Base-by-base conservation (phyloP, 2,888 invertebrate species). In the Cremastinae sp. region DNA sequence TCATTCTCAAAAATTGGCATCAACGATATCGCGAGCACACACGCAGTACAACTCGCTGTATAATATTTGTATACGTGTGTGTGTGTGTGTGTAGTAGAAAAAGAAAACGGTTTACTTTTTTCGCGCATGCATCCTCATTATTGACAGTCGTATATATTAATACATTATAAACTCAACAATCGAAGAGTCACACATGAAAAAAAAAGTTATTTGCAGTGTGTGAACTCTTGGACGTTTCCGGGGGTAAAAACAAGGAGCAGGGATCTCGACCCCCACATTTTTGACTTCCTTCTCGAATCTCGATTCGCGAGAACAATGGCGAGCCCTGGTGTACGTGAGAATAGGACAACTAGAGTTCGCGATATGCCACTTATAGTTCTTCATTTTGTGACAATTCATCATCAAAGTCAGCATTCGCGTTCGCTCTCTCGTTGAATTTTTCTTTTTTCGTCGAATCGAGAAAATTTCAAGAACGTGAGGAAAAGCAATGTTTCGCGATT, bases 321-420 rank as follows among this genome's bases (percentile, higher is more conserved):
- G 35, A 37, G 9, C 18, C 37, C n/a, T n/a, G n/a, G n/a, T 37
- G n/a, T 9, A 8, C 20, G 37, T 14, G 12, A 47, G n/a, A 37
- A 51, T 28, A 62, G 18, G 53, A 70, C 28, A 35, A 61, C 35
- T 70, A 51, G 16, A 41, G 51, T 59, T 43, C 59, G 41, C 58
- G 41, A 59, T 59, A 51, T 70, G 59, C 2, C 58, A 41, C 28
- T 47, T 22, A 22, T 51, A 28, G 35, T 51, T 51, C 18, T 37
- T 10, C 53, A 28, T 20, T 7, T 8, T 28, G 10, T 12, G 39
- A 56, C 49, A 47, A 56, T 56, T 41, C 45, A 49, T 41, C 56
- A 41, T 22, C 53, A 22, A 39, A 41, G 53, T 64, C 64, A 22
- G 65, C 43, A 53, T 43, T 28, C 43, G 16, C 43, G 0, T n/a